Evolutionary conservation across 2,888 invertebrate species (phyloP).

Genomic region (Pseudococcus jackbeardsleyi): DNA sequence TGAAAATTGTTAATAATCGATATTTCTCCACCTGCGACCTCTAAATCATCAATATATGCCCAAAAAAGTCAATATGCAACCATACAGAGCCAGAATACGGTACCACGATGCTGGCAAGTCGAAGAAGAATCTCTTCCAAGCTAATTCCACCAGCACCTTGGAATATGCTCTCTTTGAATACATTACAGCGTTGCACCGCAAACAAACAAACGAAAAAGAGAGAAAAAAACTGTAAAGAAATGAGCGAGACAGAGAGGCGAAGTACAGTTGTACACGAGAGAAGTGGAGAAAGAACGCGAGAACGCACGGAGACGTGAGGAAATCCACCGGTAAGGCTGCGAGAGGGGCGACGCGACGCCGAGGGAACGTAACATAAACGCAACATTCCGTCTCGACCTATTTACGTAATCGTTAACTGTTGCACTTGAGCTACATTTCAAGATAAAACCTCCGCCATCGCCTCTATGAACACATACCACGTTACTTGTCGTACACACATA

Average conservation of each 20-base stretch:
- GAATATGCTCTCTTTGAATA: neutral
- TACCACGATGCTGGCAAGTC: neutral
- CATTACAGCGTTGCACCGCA: neutral
- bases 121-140: neutral
- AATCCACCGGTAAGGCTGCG: neutral
- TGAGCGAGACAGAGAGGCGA: neutral
- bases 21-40: too few species aligned
- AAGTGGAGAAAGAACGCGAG: conserved; percentile 27
- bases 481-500: conserved; percentile 56
- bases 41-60: too few species aligned
- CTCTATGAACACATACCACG: conserved; percentile 62
- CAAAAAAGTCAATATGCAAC: too few species aligned
- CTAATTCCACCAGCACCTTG: neutral
- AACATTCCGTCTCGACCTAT: conserved; percentile 66
- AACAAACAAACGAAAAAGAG: neutral
- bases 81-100: too few species aligned
- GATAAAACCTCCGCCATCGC: conserved; percentile 63
- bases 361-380: conserved; percentile 62
- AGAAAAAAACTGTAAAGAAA: neutral
- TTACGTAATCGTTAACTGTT: conserved; percentile 67
- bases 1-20: too few species aligned
- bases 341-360: conserved; percentile 19
- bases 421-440: conserved; percentile 67
- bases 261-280: conserved; percentile 19
- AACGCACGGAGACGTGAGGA: conserved; percentile 54